phyloP scores from a whole-genome alignment of 2,113 vertebrate species.

The Myiozetetes cayanensis region DNA sequence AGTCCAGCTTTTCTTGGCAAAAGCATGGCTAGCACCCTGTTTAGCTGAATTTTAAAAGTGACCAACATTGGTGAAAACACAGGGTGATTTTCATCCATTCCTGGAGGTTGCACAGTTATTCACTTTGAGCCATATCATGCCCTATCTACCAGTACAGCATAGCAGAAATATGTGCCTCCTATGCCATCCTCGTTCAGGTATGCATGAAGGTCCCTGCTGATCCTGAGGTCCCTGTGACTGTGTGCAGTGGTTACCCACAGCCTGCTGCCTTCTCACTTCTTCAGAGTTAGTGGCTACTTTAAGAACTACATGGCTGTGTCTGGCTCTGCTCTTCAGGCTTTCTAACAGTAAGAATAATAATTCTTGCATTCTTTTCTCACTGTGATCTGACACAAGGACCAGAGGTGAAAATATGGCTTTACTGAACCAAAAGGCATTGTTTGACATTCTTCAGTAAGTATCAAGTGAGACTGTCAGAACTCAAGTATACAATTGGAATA shows the following conservation, averaged over 20 bases:
- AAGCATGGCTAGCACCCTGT: not conserved
- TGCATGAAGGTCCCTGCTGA: not conserved
- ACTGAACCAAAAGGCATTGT: not conserved
- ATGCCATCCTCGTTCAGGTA: not conserved
- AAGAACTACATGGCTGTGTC: not conserved
- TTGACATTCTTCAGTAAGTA: not conserved
- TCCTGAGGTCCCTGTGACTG: not conserved
- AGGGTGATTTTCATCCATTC: not conserved
- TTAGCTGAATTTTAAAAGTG: not conserved
- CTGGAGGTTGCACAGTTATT: not conserved
- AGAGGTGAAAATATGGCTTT: not conserved
- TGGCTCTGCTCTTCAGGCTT: not conserved
- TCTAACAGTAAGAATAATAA: not conserved
- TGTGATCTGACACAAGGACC: not conserved
- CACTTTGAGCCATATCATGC: not conserved
- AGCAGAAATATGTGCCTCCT: not conserved
- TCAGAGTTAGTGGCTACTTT: not conserved
- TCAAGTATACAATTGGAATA: not conserved
- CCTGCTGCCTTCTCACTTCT: not conserved
- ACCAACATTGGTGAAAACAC: accelerated
- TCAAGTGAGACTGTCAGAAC: not conserved
- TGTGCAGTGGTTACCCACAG: not conserved
- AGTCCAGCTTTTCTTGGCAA: not conserved
- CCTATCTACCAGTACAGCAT: not conserved
- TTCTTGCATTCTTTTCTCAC: not conserved